Base-by-base conservation (phyloP, 2,113 vertebrate species). In the Morone chrysops region DNA sequence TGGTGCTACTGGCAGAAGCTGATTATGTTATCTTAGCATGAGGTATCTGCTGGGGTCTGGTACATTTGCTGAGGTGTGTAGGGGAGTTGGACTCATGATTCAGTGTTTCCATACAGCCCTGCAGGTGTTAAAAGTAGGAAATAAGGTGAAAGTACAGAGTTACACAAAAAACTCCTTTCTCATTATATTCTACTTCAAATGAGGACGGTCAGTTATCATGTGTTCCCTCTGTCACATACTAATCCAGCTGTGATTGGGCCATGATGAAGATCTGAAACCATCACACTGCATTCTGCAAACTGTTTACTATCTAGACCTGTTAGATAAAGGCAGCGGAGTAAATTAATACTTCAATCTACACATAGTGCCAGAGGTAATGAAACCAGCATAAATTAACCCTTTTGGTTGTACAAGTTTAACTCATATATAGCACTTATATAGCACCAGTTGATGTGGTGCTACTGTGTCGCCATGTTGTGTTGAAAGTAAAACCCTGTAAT, bases 141-240 rank as follows among this genome's bases (percentile, higher is more conserved):
- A 72, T 50, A 10, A 56, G 4, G 40, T 63, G 31, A 80, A 36
- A 80, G 14, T 31, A 61, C 5, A 36, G 5, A 18, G 16, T 40
- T 14, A 38, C 45, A 25, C 4, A 0, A 31, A 51, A 51, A 11
- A 51, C n/a, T 6, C 38, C 60, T 18, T 12, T 8, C 45, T 62
- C n/a, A 25, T 31, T 41, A 57, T 70, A 14, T 20, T 22, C 69
- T 53, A 25, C 51, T 59, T 40, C 22, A 66, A 14, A 48, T 45
- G 70, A 69, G 81, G 63, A 76, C 84, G 70, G 59, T 61, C 22
- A 36, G 14, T 57, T 70, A 66, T 62, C 14, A 22, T 17, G 59
- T 18, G n/a, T 60, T 61, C 53, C 51, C 47, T 60, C n/a, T 75
- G 13, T 38, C 70, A 60, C 48, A 40, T 16, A 54, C 50, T 63